Percentiles rank a stretch among this genome's conserved stretches.
These are phyloP conservation scores for Cheiracanthium punctorium DNA, from an alignment of 2,888 invertebrate species.

Conservation along the genomic window DNA sequence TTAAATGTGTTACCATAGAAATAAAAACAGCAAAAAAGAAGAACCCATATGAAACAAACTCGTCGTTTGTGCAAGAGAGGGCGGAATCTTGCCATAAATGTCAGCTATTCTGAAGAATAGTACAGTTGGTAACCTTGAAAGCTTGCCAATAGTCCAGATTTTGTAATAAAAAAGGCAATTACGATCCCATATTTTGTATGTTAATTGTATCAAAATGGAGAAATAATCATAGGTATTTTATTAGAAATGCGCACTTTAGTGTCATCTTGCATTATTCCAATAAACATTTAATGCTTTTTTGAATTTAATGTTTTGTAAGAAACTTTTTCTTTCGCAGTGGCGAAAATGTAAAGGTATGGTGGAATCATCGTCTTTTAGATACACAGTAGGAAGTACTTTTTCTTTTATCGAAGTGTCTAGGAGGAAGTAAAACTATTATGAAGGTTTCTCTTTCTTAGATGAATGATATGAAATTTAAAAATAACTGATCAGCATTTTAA, in stretches of 20 bases:
- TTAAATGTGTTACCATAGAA: background rate
- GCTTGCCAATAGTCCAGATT: constrained; percentile 48
- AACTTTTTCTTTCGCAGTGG: too few species aligned
- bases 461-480: too few species aligned
- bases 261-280: too few species aligned
- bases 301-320: too few species aligned
- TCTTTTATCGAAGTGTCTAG: background rate
- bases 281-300: too few species aligned
- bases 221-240: constrained; percentile 49
- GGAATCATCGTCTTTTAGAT: background rate
- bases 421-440: background rate
- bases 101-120: constrained; percentile 30
- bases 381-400: too few species aligned
- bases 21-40: background rate
- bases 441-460: too few species aligned
- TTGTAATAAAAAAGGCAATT: constrained; percentile 49
- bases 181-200: constrained; percentile 42
- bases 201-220: constrained; percentile 51
- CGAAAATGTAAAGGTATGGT: too few species aligned
- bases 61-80: constrained; percentile 33
- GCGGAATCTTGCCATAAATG: constrained; percentile 43
- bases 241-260: too few species aligned
- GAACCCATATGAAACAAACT: background rate
- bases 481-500: too few species aligned
- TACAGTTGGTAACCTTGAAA: constrained; percentile 44